Percentiles rank a stretch among this genome's conserved stretches.
phyloP scores from a whole-genome alignment of 2,797 vertebrate species.

The Champsocephalus esox region DNA sequence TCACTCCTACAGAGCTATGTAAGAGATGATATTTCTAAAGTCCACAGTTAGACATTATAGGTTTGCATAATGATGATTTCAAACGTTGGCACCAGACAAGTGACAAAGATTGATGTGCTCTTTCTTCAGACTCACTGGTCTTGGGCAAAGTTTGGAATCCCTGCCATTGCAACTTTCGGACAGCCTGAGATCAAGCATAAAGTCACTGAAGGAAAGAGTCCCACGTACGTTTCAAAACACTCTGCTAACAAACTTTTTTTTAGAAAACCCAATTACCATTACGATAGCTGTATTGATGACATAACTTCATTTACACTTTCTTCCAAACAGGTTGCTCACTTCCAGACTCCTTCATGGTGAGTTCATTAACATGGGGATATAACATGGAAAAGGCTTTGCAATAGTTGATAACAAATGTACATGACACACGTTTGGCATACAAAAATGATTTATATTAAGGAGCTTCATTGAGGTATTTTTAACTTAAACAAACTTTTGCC shows the following conservation, averaged over 20 bases:
- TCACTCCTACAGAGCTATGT: conserved; percentile 57
- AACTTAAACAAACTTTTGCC: neutral
- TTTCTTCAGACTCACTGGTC: conserved; percentile 42
- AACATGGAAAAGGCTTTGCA: too few relatives aligned
- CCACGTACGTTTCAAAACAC: conserved; percentile 24
- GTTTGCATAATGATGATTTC: neutral
- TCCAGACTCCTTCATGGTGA: conserved; percentile 38
- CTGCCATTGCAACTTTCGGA: conserved; percentile 18
- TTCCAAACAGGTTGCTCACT: conserved; percentile 44
- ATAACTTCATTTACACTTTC: neutral
- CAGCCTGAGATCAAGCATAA: conserved; percentile 34
- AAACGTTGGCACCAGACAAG: neutral
- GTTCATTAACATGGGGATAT: neutral
- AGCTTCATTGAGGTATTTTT: too few relatives aligned
- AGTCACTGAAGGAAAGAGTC: conserved; percentile 43
- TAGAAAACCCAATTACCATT: neutral
- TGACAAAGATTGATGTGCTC: conserved; percentile 12
- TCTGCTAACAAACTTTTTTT: neutral
- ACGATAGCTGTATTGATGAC: conserved; percentile 1
- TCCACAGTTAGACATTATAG: neutral
- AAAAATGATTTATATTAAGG: too few relatives aligned
- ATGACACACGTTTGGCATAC: neutral
- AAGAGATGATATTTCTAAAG: conserved; percentile 25
- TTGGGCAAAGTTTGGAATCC: conserved; percentile 40
- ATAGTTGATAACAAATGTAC: neutral